phyloP scores from a whole-genome alignment of 1,140 invertebrate species.

The Odontomachus brunneus region DNA sequence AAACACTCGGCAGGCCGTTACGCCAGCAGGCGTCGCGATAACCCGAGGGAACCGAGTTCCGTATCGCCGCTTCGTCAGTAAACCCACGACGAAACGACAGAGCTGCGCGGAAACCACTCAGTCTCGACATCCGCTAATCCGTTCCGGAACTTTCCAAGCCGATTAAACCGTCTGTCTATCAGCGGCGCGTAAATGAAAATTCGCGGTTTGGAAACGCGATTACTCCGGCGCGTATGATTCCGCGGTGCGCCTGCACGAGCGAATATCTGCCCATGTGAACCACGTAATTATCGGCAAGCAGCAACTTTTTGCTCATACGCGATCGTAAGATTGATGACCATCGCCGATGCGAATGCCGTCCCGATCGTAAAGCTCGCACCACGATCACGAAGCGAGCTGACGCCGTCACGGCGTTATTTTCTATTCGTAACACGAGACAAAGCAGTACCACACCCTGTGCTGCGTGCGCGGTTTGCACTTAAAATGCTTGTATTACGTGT shows the following conservation, averaged over 20 bases:
- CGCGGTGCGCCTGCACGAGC: neutral
- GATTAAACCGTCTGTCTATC: slow-evolving; percentile 59
- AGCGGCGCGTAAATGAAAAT: slow-evolving; percentile 37
- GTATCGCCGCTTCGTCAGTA: no score
- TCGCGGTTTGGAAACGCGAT: slow-evolving; percentile 33
- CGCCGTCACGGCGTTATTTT: slow-evolving; percentile 53
- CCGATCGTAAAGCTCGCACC: slow-evolving; percentile 19
- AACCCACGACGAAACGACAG: slow-evolving; percentile 43
- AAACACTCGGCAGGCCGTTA: slow-evolving; percentile 29
- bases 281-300: neutral
- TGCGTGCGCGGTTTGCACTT: slow-evolving; percentile 70
- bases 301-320: neutral
- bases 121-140: slow-evolving; percentile 56
- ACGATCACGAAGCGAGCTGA: slow-evolving; percentile 6
- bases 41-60: slow-evolving; percentile 49
- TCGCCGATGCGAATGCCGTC: neutral
- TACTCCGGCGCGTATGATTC: neutral
- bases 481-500: slow-evolving; percentile 72
- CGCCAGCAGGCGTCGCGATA: slow-evolving; percentile 26
- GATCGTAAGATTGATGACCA: neutral
- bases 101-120: slow-evolving; percentile 5
- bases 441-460: slow-evolving; percentile 71
- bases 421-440: slow-evolving; percentile 72
- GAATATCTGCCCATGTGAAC: no score
- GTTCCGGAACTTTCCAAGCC: slow-evolving; percentile 52